Conservation (phyloP, 2,888 invertebrate genomes). For the Zaprionus obscuricornis region DNA sequence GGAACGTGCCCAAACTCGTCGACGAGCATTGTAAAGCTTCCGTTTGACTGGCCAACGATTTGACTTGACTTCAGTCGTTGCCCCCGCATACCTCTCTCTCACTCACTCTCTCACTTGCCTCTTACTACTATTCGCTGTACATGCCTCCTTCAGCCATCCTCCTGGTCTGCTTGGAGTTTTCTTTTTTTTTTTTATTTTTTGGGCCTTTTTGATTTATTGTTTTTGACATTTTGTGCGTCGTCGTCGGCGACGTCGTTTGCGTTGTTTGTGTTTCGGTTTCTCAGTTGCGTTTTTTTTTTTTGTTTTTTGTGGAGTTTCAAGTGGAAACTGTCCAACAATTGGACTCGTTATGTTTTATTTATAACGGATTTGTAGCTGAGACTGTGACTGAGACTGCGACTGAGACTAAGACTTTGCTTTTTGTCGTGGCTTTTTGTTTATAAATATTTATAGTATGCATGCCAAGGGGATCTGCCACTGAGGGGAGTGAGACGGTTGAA, state of each 20-base stretch:
- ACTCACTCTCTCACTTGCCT: neutral
- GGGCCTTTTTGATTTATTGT: conserved; percentile 75
- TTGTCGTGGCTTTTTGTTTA: conserved; percentile 51
- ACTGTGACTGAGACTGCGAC: conserved; percentile 19
- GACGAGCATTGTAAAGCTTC: conserved; percentile 43
- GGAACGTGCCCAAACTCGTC: conserved; percentile 41
- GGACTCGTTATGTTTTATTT: conserved; percentile 76
- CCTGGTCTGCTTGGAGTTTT: conserved; percentile 24
- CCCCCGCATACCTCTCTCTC: neutral
- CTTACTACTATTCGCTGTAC: neutral
- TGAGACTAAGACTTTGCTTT: conserved; percentile 6
- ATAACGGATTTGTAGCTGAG: conserved; percentile 68
- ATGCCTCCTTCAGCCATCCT: neutral
- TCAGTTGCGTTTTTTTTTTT: too few relatives aligned
- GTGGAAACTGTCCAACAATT: conserved; percentile 57
- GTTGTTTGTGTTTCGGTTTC: conserved; percentile 32
- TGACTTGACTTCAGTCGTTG: neutral
- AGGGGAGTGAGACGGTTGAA: neutral
- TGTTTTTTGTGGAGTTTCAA: conserved; percentile 56
- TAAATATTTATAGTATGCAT: conserved; percentile 73
- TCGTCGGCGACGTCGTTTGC: conserved; percentile 23
- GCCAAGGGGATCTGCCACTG: conserved; percentile 18
- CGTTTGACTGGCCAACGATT: conserved; percentile 41
- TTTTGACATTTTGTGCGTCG: conserved; percentile 69
- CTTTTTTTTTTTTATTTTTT: conserved; percentile 28